Conservation (phyloP, 2,113 vertebrate species). For the Acrocephalus kingi region DNA sequence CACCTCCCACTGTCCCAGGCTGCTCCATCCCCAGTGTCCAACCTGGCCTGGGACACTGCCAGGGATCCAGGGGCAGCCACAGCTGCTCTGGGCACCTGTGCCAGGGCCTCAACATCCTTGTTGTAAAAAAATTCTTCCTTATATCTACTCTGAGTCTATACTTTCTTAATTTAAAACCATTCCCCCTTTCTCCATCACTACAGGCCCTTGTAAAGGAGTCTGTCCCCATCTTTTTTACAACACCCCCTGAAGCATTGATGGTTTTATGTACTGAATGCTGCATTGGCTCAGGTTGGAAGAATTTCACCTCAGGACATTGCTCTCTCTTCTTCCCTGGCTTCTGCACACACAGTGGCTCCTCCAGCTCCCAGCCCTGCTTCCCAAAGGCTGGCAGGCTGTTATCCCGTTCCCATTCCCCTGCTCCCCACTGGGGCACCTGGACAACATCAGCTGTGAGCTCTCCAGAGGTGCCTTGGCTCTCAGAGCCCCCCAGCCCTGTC, state of each 20-base stretch:
- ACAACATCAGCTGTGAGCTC: background rate
- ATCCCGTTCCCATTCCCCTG: background rate
- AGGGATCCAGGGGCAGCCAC: background rate
- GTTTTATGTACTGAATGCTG: background rate
- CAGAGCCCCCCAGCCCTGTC: background rate
- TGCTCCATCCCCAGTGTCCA: background rate
- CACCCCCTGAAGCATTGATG: rapidly evolving
- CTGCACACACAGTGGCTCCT: rapidly evolving
- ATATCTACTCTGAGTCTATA: too few relatives aligned
- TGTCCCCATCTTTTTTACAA: background rate
- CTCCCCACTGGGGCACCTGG: background rate
- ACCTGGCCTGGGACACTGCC: background rate
- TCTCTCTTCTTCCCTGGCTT: background rate
- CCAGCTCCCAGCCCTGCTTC: background rate
- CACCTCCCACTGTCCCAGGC: rapidly evolving
- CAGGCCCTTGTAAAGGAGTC: background rate
- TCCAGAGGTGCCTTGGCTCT: background rate
- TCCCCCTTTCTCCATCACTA: background rate
- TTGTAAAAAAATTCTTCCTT: background rate
- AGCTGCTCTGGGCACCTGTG: background rate
- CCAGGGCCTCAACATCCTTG: rapidly evolving
- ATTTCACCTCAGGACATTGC: background rate
- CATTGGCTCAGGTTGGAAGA: background rate
- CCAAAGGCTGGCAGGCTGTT: background rate
- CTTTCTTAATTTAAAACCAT: background rate